Evolutionary conservation across 2,113 vertebrate genomes (phyloP).

Genomic region (Pygoscelis antarcticus): DNA sequence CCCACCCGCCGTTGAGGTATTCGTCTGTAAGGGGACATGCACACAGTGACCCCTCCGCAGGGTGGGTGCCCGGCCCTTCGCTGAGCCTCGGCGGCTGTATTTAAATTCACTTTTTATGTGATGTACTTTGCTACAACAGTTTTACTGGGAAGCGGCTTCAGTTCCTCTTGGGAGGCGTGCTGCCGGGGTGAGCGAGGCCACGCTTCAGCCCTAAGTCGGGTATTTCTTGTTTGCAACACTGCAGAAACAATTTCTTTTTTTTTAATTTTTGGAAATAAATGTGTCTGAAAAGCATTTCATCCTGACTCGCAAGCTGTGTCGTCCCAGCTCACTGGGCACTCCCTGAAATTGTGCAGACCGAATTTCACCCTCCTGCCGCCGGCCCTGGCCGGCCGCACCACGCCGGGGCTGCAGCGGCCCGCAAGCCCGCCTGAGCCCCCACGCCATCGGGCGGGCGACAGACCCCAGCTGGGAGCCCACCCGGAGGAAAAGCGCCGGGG

Average conservation of each 20-base stretch:
- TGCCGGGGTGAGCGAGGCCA: accelerated
- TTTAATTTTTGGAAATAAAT: background rate
- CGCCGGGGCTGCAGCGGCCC: background rate
- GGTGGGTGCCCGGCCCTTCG: background rate
- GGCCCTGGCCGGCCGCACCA: background rate
- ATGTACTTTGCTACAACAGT: background rate
- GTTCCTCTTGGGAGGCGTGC: background rate
- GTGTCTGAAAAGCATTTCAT: too few relatives aligned
- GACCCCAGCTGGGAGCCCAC: background rate
- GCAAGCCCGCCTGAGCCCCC: too few relatives aligned
- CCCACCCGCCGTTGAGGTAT: accelerated
- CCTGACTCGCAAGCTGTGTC: accelerated
- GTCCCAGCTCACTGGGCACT: accelerated
- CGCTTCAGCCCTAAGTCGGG: accelerated
- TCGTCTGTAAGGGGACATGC: accelerated
- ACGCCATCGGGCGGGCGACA: accelerated
- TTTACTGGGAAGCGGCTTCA: background rate
- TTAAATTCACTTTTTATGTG: accelerated
- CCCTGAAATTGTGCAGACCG: background rate
- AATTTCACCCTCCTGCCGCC: background rate
- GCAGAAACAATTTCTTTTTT: too few relatives aligned
- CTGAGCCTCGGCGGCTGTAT: background rate
- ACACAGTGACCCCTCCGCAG: accelerated
- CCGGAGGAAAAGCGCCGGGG: background rate
- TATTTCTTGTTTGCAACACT: accelerated